These are phyloP conservation scores for Lepus americanus DNA, from an alignment of 2,113 vertebrate genomes.

Conservation along the genomic window DNA sequence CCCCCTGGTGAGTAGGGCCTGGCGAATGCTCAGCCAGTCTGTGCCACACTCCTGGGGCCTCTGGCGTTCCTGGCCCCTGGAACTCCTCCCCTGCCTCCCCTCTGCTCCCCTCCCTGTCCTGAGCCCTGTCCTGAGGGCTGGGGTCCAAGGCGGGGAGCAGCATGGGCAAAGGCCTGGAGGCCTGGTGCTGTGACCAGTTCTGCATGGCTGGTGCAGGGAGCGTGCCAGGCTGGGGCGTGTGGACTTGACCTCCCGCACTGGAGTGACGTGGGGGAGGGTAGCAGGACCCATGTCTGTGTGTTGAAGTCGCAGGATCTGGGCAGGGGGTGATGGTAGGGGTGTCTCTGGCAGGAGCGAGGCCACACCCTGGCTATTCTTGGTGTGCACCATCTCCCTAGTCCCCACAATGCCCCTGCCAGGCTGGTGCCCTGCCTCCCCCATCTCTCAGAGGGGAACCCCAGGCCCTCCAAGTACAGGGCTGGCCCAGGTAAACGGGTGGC, in stretches of 20 bases:
- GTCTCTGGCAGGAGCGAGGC: not conserved
- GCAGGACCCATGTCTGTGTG: not conserved
- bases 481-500: not conserved
- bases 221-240: not conserved
- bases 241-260: not conserved
- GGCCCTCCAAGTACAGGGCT: not conserved
- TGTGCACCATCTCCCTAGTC: not conserved
- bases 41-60: not conserved
- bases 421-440: not conserved
- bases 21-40: not conserved
- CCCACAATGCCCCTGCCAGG: not conserved
- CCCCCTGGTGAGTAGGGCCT: slow-evolving; percentile 90
- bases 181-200: not conserved
- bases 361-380: not conserved
- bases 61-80: too few relatives aligned
- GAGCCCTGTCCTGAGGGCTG: not conserved
- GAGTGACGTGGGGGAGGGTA: not conserved
- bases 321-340: not conserved
- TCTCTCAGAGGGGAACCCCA: not conserved
- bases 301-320: not conserved
- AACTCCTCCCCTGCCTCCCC: not conserved
- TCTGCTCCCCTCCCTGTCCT: not conserved
- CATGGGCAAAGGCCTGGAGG: not conserved
- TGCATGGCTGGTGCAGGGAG: not conserved
- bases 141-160: not conserved